Conservation (phyloP, 1,140 invertebrate genomes). For the Sycophaga agraensis region DNA sequence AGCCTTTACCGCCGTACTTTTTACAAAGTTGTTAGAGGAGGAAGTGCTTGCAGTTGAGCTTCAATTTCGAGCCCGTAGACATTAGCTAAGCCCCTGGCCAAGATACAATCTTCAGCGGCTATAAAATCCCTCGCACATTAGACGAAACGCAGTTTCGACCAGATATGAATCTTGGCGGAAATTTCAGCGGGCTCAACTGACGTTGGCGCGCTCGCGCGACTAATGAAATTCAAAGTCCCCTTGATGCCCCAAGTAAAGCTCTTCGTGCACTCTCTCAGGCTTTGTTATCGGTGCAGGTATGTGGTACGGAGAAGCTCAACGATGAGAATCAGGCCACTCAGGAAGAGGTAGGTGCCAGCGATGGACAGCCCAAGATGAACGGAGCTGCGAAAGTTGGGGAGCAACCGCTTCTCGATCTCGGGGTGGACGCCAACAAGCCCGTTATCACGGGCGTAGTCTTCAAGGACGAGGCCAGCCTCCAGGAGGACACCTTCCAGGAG, state of each 20-base stretch:
- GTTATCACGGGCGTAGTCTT: slow-evolving; percentile 68
- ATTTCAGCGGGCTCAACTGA: background rate
- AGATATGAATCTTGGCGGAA: background rate
- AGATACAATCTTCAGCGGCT: no score
- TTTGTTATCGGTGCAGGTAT: slow-evolving; percentile 8
- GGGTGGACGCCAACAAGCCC: slow-evolving; percentile 63
- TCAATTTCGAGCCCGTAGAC: no score
- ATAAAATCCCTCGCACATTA: no score
- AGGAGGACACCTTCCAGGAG: slow-evolving; percentile 53
- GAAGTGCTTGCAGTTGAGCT: no score
- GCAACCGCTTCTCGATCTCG: slow-evolving; percentile 37
- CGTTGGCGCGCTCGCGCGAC: background rate
- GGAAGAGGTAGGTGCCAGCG: slow-evolving; percentile 44
- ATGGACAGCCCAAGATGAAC: slow-evolving; percentile 45
- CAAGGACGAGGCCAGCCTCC: slow-evolving; percentile 59
- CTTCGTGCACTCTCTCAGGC: background rate
- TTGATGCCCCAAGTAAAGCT: slow-evolving; percentile 5
- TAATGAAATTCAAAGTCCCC: slow-evolving; percentile 11
- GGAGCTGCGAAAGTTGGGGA: slow-evolving; percentile 41
- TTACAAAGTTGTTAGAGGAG: no score
- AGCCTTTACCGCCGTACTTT: no score
- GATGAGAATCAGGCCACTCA: slow-evolving; percentile 39
- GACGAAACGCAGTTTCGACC: no score
- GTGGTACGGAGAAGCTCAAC: background rate
- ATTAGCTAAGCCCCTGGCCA: no score